Evolutionary conservation across 2,797 vertebrate genomes (phyloP).

Genomic region (Crypturellus tataupa): DNA sequence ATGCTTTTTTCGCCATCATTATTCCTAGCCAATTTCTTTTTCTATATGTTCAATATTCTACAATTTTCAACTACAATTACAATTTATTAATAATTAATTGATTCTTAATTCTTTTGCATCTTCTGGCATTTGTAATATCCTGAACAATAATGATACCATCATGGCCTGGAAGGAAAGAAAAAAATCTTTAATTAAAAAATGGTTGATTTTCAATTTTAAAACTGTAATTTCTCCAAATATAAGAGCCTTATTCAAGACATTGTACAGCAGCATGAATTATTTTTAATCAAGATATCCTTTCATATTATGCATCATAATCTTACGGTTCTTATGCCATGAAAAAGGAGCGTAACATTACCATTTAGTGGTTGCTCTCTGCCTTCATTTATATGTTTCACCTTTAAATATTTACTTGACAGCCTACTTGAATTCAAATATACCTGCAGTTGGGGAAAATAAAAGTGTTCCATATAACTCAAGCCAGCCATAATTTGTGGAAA

Average conservation of each 20-base stretch:
- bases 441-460: constrained; percentile 81
- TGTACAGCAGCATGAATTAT: not conserved
- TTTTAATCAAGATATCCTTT: constrained; percentile 35
- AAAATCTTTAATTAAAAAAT: not conserved
- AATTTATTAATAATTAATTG: constrained; percentile 60
- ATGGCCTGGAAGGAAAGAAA: not conserved
- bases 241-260: not conserved
- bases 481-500: constrained; percentile 61
- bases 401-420: constrained; percentile 83
- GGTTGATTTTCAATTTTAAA: constrained; percentile 14
- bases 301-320: not conserved
- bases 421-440: constrained; percentile 80
- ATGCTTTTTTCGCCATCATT: not conserved
- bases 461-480: constrained; percentile 43
- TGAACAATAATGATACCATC: not conserved
- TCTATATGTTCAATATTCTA: not conserved
- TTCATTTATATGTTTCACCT: constrained; percentile 52
- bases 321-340: not conserved
- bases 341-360: not conserved
- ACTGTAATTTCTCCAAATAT: not conserved
- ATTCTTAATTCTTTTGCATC: constrained; percentile 30
- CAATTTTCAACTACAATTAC: not conserved
- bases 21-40: not conserved
- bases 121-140: not conserved
- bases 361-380: not conserved